phyloP scores from a whole-genome alignment of 2,888 invertebrate species.

The Acrocyrtus sp. region DNA sequence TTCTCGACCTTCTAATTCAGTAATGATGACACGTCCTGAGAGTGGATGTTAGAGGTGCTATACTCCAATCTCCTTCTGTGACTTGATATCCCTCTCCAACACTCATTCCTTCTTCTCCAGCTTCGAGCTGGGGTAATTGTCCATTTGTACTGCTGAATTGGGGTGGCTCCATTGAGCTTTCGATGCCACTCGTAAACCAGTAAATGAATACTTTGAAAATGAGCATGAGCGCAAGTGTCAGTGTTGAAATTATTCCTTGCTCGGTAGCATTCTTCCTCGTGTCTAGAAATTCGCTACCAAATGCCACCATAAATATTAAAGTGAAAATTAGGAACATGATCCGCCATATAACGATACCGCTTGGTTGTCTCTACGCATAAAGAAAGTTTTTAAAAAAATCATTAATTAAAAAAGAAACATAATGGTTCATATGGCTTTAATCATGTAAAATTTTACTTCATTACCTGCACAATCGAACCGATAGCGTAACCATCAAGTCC shows the following conservation, averaged over 20 bases:
- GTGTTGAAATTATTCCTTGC: conserved; percentile 33
- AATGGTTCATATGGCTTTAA: not conserved
- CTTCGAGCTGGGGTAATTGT: conserved; percentile 3
- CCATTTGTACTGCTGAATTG: not conserved
- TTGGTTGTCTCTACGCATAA: conserved; percentile 45
- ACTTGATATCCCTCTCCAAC: conserved; percentile 4
- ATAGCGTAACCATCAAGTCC: conserved; percentile 28
- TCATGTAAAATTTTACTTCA: not conserved
- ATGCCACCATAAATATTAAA: conserved; percentile 32
- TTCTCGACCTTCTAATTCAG: conserved; percentile 25
- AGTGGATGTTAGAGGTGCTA: conserved; percentile 12
- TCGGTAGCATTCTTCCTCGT: conserved; percentile 20
- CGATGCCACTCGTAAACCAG: conserved; percentile 34
- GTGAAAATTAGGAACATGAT: conserved; percentile 22
- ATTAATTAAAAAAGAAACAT: not conserved
- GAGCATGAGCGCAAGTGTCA: conserved; percentile 36
- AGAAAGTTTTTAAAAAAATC: too few species aligned
- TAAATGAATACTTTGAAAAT: conserved; percentile 27
- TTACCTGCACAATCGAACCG: conserved; percentile 30
- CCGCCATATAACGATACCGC: conserved; percentile 37
- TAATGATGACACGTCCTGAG: conserved; percentile 33
- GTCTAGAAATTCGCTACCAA: conserved; percentile 33
- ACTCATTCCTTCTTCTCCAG: conserved; percentile 10
- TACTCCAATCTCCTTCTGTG: conserved; percentile 5
- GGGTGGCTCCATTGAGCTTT: conserved; percentile 10